Conservation (phyloP, 2,888 invertebrate species). For the Athalia cordata region DNA sequence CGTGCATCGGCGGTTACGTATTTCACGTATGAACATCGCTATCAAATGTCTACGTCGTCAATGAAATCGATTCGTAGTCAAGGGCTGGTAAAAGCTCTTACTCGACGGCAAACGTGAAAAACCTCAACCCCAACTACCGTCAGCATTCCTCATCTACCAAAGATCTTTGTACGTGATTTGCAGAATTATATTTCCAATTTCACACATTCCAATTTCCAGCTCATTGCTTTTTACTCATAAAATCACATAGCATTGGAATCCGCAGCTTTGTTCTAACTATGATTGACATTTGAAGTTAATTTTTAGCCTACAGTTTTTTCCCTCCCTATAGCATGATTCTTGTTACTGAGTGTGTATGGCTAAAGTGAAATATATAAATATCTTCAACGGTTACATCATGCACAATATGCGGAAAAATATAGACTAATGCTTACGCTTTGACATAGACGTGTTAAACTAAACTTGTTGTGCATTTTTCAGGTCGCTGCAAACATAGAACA, state of each 20-base stretch:
- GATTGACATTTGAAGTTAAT: slow-evolving; percentile 15
- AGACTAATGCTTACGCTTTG: slow-evolving; percentile 19
- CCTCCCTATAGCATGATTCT: neutral
- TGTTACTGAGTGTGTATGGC: neutral
- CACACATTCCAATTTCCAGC: no score
- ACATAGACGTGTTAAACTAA: slow-evolving; percentile 24
- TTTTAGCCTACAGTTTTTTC: neutral
- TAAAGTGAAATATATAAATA: slow-evolving; percentile 11
- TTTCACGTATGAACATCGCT: neutral
- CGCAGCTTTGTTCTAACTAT: neutral
- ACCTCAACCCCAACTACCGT: neutral
- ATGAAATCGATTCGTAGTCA: slow-evolving; percentile 12
- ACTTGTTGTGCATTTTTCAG: slow-evolving; percentile 23
- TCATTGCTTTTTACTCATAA: no score
- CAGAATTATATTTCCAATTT: no score
- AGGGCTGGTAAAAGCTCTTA: neutral
- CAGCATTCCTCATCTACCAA: neutral
- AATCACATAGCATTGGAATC: no score
- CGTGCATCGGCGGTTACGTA: slow-evolving; percentile 1
- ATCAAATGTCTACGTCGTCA: slow-evolving; percentile 24
- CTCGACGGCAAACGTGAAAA: neutral
- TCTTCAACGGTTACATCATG: neutral
- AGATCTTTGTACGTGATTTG: no score
- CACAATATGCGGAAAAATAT: slow-evolving; percentile 15
- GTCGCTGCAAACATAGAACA: neutral